These are phyloP conservation scores for Papilio glaucus DNA, from an alignment of 1,140 invertebrate species.

Conservation along the genomic window DNA sequence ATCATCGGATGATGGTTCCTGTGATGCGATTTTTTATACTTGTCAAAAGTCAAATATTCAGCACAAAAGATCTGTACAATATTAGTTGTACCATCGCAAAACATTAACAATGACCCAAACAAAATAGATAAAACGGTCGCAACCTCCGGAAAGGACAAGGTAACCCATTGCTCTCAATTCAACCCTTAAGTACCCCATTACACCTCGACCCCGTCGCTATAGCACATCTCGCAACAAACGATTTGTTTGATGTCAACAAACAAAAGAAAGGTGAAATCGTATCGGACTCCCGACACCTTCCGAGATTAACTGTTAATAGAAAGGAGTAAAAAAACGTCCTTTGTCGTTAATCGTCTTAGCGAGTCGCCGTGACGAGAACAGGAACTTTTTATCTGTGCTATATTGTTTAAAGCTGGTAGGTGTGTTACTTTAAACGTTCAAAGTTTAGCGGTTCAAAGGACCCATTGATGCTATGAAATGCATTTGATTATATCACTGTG, in stretches of 20 bases:
- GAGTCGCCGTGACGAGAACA: background rate
- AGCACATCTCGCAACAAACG: conserved; percentile 72
- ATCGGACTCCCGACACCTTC: conserved; percentile 51
- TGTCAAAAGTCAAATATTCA: background rate
- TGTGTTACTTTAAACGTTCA: conserved; percentile 67
- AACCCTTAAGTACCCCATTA: conserved; percentile 76
- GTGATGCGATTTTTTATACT: too few species aligned
- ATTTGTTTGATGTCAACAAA: conserved; percentile 82
- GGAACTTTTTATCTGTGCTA: conserved; percentile 52
- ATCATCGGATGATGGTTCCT: too few species aligned
- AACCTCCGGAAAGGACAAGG: conserved; percentile 69
- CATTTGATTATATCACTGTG: conserved; percentile 55
- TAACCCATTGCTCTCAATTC: conserved; percentile 72
- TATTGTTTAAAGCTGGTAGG: conserved; percentile 50
- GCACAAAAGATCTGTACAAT: background rate
- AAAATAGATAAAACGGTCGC: conserved; percentile 59
- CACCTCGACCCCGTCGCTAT: conserved; percentile 58
- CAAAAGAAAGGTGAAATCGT: conserved; percentile 74
- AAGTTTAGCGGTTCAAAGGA: conserved; percentile 69
- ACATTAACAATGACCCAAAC: conserved; percentile 51
- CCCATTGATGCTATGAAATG: conserved; percentile 61
- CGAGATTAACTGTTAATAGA: conserved; percentile 76
- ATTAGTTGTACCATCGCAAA: conserved; percentile 48
- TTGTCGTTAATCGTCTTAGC: conserved; percentile 75
- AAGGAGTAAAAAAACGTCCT: conserved; percentile 67